A percentile compares a stretch with the other conserved stretches of the same genome.
phyloP scores from a whole-genome alignment of 2,113 vertebrate species.

The Ramphastos sulfuratus region DNA sequence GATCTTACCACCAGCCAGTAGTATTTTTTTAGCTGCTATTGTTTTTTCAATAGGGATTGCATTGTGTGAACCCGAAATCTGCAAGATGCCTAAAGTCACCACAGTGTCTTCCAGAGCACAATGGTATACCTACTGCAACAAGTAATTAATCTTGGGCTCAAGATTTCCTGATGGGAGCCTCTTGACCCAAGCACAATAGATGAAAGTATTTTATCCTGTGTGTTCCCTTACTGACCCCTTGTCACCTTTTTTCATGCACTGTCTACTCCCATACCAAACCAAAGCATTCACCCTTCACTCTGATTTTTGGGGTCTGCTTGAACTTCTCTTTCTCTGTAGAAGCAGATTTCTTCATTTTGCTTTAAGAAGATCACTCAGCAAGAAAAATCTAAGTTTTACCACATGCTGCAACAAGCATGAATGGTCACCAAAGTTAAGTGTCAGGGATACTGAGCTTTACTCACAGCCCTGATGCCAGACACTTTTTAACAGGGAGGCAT shows the following conservation, averaged over 20 bases:
- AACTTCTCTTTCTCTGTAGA: constrained; percentile 49
- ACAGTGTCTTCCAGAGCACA: constrained; percentile 59
- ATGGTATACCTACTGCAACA: constrained; percentile 77
- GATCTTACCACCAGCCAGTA: constrained; percentile 43
- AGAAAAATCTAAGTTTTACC: background rate
- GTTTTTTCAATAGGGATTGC: constrained; percentile 34
- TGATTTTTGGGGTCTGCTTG: constrained; percentile 76
- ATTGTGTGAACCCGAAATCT: constrained; percentile 62
- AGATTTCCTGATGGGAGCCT: constrained; percentile 82
- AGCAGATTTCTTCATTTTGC: background rate
- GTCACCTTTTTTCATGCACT: constrained; percentile 69
- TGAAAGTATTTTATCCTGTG: constrained; percentile 85
- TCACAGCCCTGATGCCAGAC: background rate
- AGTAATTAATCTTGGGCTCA: constrained; percentile 89
- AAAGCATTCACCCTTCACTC: constrained; percentile 78
- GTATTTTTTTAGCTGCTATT: constrained; percentile 29
- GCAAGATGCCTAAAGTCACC: constrained; percentile 66
- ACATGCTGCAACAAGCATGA: background rate
- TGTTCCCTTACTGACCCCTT: constrained; percentile 71
- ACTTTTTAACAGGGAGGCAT: background rate
- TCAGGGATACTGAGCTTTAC: background rate
- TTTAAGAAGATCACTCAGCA: background rate
- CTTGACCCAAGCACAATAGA: constrained; percentile 88
- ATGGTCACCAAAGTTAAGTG: background rate
- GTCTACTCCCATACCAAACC: constrained; percentile 79